Evolutionary conservation across 37 sponge, comb jelly and placozoan species (phyloP), one percentile per base, ranked within the genome.

Genomic region (Aphrocallistes beatrix): DNA sequence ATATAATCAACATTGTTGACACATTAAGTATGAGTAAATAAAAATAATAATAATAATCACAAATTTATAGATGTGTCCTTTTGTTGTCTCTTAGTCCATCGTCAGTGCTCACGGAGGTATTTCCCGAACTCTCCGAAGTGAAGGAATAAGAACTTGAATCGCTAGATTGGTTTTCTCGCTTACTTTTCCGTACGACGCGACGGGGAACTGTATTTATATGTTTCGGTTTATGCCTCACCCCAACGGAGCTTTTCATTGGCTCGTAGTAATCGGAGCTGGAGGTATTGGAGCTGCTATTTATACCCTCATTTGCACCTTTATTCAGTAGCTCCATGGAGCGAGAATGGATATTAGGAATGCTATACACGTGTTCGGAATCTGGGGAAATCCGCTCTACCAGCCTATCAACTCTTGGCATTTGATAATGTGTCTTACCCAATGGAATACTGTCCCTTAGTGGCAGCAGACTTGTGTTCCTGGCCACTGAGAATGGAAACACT

Each of bases 181-280:
- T 60, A 13, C 13, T 42, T 3, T 25, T 13, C 34, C 3, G 21
- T 13, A n/a, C n/a, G n/a, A n/a, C n/a, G n/a, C n/a, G n/a, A n/a
- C n/a, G n/a, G n/a, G n/a, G n/a, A n/a, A n/a, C n/a, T 60, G 75
- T 13, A 60, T 13, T 60, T 13, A 60, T 60, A 3, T 60, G 75
- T 13, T 60, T 60, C 3, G 75, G 75, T 13, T 13, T 60, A 13
- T 60, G 75, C 21, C 75, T 60, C 25, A 60, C 75, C n/a, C 75
- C 75, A 47, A 47, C 49, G 28, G 75, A 60, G 75, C 75, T 60
- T 13, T 60, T 60, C 75, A 60, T 60, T 3, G 75, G 75, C 34
- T 60, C 75, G 34, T 60, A 60, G 75, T 60, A 60, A 19, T 60
- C 75, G 34, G 75, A 60, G 75, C 75, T 60, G 34, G 75, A 60